phyloP scores from a whole-genome alignment of 1,140 invertebrate species.

The Thrips palmi region DNA sequence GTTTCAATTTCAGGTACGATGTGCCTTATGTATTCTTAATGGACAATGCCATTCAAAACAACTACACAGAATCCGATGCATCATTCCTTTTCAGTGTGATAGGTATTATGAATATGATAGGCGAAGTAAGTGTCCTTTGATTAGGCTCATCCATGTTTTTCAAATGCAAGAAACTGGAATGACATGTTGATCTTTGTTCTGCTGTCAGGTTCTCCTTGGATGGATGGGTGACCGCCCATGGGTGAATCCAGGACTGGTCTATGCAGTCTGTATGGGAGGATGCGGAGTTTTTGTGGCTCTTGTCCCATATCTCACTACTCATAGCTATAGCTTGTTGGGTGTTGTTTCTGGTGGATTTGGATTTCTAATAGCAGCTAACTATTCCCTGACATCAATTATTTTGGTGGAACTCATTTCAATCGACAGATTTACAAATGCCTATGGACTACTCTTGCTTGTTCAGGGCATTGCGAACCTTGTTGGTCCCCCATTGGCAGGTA shows the following conservation, averaged over 20 bases:
- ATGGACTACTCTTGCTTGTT: constrained; percentile 68
- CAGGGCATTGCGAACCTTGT: constrained; percentile 76
- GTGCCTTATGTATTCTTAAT: constrained; percentile 73
- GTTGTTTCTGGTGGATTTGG: constrained; percentile 54
- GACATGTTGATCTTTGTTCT: constrained; percentile 5
- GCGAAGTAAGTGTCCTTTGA: constrained; percentile 42
- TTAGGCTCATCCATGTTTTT: not conserved
- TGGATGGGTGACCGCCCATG: constrained; percentile 67
- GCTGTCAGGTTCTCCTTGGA: constrained; percentile 59
- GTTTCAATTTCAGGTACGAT: too few species aligned
- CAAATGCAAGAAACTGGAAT: not conserved
- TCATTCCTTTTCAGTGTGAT: constrained; percentile 70
- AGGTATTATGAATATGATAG: constrained; percentile 68
- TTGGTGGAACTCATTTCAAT: constrained; percentile 67
- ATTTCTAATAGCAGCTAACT: constrained; percentile 71
- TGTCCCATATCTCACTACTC: constrained; percentile 39
- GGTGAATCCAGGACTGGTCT: constrained; percentile 52
- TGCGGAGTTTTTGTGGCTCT: constrained; percentile 51
- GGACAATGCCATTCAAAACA: constrained; percentile 50
- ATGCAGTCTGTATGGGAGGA: constrained; percentile 56
- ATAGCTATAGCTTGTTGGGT: constrained; percentile 40
- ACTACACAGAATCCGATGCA: constrained; percentile 49
- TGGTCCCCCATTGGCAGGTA: constrained; percentile 72
- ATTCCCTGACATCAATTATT: constrained; percentile 70
- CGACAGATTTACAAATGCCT: constrained; percentile 77